A percentile compares a stretch with the other conserved stretches of the same genome.
phyloP scores from a whole-genome alignment of 2,888 invertebrate species.

The Eumerus sabulonum region DNA sequence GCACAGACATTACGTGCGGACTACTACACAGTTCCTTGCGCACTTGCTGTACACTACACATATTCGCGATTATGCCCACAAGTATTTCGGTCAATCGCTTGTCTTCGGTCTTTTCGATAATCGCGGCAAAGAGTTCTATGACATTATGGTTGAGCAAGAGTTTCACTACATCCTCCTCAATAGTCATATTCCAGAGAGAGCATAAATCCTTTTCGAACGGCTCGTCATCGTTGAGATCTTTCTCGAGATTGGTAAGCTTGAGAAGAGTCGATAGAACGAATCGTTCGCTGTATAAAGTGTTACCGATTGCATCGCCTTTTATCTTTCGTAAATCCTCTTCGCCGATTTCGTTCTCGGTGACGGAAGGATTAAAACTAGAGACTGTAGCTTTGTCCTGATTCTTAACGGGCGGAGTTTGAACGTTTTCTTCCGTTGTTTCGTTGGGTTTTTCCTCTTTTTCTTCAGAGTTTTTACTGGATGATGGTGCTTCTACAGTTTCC shows the following conservation, averaged over 20 bases:
- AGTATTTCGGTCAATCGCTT: conserved; percentile 88
- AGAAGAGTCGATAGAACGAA: conserved; percentile 86
- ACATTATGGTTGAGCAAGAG: conserved; percentile 85
- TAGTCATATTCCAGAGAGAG: conserved; percentile 91
- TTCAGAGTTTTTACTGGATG: conserved; percentile 17
- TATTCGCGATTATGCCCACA: conserved; percentile 90
- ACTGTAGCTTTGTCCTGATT: conserved; percentile 26
- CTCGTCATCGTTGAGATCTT: conserved; percentile 80
- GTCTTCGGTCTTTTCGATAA: conserved; percentile 83
- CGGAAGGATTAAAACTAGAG: conserved; percentile 69
- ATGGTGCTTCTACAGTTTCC: conserved; percentile 35
- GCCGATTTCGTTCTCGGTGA: conserved; percentile 71
- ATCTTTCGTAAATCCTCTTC: conserved; percentile 77
- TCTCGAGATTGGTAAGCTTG: conserved; percentile 82
- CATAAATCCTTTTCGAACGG: conserved; percentile 87
- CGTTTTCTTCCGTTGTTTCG: conserved; percentile 21
- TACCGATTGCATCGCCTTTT: conserved; percentile 88
- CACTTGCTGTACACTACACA: conserved; percentile 85
- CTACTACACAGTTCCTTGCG: conserved; percentile 81
- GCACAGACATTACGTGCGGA: conserved; percentile 81
- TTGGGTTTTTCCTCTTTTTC: conserved; percentile 23
- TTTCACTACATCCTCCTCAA: conserved; percentile 86
- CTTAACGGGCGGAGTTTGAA: not conserved
- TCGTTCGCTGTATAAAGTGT: conserved; percentile 88
- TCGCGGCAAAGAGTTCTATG: conserved; percentile 80